Conservation (phyloP, 2,888 invertebrate species). For the Diarsia dahlii region DNA sequence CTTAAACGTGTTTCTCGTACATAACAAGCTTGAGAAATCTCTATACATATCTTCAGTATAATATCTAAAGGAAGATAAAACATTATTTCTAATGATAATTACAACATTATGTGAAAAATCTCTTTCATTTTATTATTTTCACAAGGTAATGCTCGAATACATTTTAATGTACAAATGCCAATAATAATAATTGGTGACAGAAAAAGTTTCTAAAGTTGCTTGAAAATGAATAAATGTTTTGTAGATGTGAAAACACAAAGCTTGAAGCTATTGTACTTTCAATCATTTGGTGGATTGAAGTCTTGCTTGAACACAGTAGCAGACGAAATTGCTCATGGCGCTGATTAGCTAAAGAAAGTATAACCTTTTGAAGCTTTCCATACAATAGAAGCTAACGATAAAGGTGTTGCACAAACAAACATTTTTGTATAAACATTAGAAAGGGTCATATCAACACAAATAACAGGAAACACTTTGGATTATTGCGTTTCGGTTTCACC, state of each 20-base stretch:
- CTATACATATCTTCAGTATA: background rate
- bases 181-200: background rate
- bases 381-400: background rate
- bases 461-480: slow-evolving; percentile 16
- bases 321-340: background rate
- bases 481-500: slow-evolving; percentile 13
- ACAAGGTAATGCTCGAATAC: background rate
- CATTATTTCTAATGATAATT: background rate
- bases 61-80: background rate
- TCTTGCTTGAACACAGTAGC: background rate
- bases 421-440: slow-evolving; percentile 1
- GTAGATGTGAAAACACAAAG: background rate
- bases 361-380: background rate
- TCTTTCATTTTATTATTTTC: background rate
- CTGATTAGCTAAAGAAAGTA: background rate
- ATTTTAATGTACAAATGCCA: background rate
- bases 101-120: background rate
- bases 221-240: background rate
- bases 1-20: slow-evolving; percentile 32
- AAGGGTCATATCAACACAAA: background rate
- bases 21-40: slow-evolving; percentile 34
- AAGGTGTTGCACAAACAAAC: background rate
- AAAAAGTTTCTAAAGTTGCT: background rate
- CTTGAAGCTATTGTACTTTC: background rate
- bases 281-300: background rate